Percentiles rank a stretch among this genome's conserved stretches.
These are phyloP conservation scores for Muntiacus reevesi DNA, from an alignment of 2,113 vertebrate species.

Conservation along the genomic window DNA sequence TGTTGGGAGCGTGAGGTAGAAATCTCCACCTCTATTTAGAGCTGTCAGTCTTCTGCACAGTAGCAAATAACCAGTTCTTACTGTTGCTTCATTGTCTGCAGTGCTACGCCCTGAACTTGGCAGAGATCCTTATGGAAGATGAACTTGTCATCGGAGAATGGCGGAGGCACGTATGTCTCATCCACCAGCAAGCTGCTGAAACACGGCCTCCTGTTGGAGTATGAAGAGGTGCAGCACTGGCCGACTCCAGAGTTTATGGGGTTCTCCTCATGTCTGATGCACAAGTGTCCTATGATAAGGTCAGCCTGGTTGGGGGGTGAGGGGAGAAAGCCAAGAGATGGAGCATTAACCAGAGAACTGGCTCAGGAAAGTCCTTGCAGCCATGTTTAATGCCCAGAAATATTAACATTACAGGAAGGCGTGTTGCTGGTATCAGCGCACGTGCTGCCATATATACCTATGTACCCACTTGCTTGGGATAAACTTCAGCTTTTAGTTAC, in stretches of 20 bases:
- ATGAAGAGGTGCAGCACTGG: constrained; percentile 77
- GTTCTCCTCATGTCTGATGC: constrained; percentile 67
- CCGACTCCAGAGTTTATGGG: constrained; percentile 75
- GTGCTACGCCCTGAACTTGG: constrained; percentile 43
- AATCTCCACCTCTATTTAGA: neutral
- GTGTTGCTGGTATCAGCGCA: neutral
- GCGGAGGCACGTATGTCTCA: constrained; percentile 71
- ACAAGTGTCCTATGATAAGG: constrained; percentile 75
- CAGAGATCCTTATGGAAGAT: constrained; percentile 74
- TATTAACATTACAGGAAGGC: neutral
- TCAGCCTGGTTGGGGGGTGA: constrained; percentile 70
- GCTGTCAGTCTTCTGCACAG: neutral
- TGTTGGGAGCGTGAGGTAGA: neutral
- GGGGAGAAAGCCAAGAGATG: neutral
- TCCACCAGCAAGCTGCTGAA: constrained; percentile 77
- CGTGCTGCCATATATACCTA: neutral
- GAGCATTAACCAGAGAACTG: neutral
- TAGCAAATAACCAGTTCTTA: constrained; percentile 46
- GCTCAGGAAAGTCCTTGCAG: neutral
- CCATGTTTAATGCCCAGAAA: neutral
- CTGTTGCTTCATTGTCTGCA: constrained; percentile 70
- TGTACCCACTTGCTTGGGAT: neutral
- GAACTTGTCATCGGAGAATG: constrained; percentile 72
- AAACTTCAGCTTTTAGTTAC: neutral
- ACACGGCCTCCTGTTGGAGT: constrained; percentile 73